Evolutionary conservation across 2,797 vertebrate species (phyloP), one percentile per base, ranked within the genome.

Genomic region (Hoplostethus mediterraneus): DNA sequence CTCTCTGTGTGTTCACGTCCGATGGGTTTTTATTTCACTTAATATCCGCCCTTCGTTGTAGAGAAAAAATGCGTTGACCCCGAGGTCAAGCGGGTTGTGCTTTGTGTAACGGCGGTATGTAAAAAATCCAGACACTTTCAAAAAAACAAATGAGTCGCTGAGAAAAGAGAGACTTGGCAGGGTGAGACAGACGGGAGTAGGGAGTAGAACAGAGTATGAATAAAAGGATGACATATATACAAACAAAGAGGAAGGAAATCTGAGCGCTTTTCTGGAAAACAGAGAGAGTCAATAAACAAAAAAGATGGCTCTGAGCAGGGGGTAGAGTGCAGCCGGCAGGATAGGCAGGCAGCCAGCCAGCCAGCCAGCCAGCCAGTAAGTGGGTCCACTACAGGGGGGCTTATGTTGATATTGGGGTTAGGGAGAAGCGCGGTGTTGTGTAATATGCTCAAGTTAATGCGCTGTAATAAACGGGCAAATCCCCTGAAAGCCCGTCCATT

Each of bases 371-470:
- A 76, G 82, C 45, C 63, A 59, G 71, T 74, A 80, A 90, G 73
- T 63, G 71, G 80, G 77, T 87, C 74, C 79, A 71, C 80, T 73
- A 75, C 80, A 77, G 59, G 73, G 73, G 77, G 75, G 79, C 70
- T 87, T 84, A 87, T 83, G 58, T 73, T 86, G 82, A 83, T 86
- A 79, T 73, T 81, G 79, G 70, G 81, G 85, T 82, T 86, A 83
- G 81, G 64, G 67, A 81, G 78, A 84, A 84, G 75, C 44, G 12
- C 71, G 3, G 61, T 72, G 86, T 86, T 85, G 83, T 87, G 87
- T 91, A 87, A 90, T 87, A 78, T 77, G 77, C 82, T 86, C 79
- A 83, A 85, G 86, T 86, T 89, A 92, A 91, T 91, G 83, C 84
- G 16, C 73, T 85, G 84, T 86, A 89, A 92, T 90, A 91, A 82